Evolutionary conservation across 2,113 vertebrate species (phyloP).

Genomic region (Apistogramma diplotaenia): DNA sequence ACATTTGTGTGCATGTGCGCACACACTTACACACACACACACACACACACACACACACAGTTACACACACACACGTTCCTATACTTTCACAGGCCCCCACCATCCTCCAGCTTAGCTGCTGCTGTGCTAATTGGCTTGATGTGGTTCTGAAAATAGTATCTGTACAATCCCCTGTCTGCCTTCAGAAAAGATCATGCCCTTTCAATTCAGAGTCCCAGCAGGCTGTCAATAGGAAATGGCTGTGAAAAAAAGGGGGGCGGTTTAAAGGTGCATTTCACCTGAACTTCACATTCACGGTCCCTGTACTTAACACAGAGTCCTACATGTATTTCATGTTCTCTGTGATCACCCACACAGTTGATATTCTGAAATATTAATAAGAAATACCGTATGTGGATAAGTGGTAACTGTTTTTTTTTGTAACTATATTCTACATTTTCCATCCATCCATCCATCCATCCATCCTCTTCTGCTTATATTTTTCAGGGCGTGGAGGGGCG

Average conservation of each 20-base stretch:
- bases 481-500: no score
- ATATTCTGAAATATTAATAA: background rate
- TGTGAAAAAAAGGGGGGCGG: constrained; percentile 12
- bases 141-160: constrained; percentile 68
- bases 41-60: constrained; percentile 33
- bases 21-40: no score
- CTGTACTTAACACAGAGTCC: background rate
- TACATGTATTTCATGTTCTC: background rate
- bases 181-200: constrained; percentile 67
- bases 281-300: background rate
- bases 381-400: background rate
- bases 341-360: background rate
- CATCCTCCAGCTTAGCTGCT: constrained; percentile 62
- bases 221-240: constrained; percentile 44
- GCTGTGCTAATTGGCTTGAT: constrained; percentile 74
- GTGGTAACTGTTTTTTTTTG: background rate
- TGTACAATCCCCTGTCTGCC: constrained; percentile 51
- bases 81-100: constrained; percentile 38
- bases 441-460: no score
- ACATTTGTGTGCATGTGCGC: no score
- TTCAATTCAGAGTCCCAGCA: constrained; percentile 61
- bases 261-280: constrained; percentile 50
- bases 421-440: background rate
- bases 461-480: no score
- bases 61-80: constrained; percentile 4